Base-by-base conservation (phyloP, 2,113 vertebrate species). In the Nibea albiflora region DNA sequence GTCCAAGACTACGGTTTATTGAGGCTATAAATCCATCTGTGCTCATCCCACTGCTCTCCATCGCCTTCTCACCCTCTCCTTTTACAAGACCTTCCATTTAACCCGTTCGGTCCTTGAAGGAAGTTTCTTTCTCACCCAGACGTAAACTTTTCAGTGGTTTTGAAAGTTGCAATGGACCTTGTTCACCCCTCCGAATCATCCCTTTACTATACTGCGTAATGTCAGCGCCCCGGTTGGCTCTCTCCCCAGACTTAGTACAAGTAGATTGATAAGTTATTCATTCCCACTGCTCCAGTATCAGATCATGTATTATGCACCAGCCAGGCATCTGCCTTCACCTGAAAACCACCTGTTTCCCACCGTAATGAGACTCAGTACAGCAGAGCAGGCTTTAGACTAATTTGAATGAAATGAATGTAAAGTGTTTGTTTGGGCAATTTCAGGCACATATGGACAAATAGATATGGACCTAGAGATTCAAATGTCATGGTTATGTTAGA, bases 301-400 rank as follows among this genome's bases (percentile, higher is more conserved):
- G 73, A 73, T 90, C 92, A 92, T 93, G 24, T 60, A 92, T 93
- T 89, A 94, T 92, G 91, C 84, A 94, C 9, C 2, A 86, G 77
- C 22, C 54, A 35, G 70, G 35, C 84, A 76, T 79, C 86, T 89
- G 85, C 81, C 86, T 66, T 74, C 67, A 81, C 84, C 80, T 87
- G 90, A 86, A 92, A 91, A 89, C 88, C 93, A 93, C 88, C 93
- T 94, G 93, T 89, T 89, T 85, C 66, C 66, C 58, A 47, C 57
- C 4, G 0, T 64, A 73, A 80, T 76, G 62, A 62, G 61, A 80
- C 60, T 12, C 66, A 49, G 7, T 11, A 17, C n/a, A 67, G 28
- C 19, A 54, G 22, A 71, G 65, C 28, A 52, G 52, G 26, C 60
- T 62, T 46, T 2, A 63, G 42, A 64, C 53, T 28, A 1, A 10